These are phyloP conservation scores for Eulithis prunata DNA, from an alignment of 2,888 invertebrate genomes.

Conservation along the genomic window DNA sequence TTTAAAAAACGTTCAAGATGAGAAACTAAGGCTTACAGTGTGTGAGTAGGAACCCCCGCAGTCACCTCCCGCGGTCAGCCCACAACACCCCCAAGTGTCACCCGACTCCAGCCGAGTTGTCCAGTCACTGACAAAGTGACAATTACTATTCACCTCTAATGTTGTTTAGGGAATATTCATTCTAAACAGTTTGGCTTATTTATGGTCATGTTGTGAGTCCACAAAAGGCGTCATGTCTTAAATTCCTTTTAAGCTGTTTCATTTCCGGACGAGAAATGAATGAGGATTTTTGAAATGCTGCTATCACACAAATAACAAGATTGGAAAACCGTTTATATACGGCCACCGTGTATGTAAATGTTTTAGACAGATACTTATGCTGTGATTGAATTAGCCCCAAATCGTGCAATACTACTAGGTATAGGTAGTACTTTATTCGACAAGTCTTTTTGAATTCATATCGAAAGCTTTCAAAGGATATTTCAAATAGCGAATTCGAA, in stretches of 20 bases:
- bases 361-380: neutral
- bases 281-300: slow-evolving; percentile 24
- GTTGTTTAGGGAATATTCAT: slow-evolving; percentile 78
- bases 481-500: no score
- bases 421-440: neutral
- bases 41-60: slow-evolving; percentile 56
- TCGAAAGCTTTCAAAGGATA: no score
- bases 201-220: slow-evolving; percentile 72
- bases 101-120: slow-evolving; percentile 60
- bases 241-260: slow-evolving; percentile 72
- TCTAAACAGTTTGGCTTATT: slow-evolving; percentile 74
- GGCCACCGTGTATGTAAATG: neutral
- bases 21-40: slow-evolving; percentile 51
- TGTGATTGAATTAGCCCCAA: no score
- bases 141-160: slow-evolving; percentile 81
- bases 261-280: slow-evolving; percentile 65
- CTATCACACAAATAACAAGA: slow-evolving; percentile 31
- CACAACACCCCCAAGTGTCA: slow-evolving; percentile 56
- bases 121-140: slow-evolving; percentile 75
- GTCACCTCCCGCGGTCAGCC: slow-evolving; percentile 58
- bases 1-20: slow-evolving; percentile 19
- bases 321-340: slow-evolving; percentile 11
- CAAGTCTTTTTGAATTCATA: neutral
- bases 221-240: slow-evolving; percentile 63
- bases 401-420: no score